Conservation (phyloP, 1,140 invertebrate species). For the Andricus grossulariae region DNA sequence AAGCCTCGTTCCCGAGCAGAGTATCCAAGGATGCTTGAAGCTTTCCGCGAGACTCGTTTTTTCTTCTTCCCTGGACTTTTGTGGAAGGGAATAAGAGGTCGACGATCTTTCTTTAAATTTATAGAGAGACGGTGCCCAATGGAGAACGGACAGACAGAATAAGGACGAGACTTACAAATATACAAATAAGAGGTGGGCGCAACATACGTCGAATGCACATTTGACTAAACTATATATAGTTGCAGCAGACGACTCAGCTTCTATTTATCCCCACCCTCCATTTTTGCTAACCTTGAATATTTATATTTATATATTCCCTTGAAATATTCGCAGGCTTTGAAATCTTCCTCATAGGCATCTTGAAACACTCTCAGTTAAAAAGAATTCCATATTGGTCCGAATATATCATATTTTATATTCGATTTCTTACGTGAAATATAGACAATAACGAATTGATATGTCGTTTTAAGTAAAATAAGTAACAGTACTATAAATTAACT, state of each 20-base stretch:
- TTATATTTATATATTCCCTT: not conserved
- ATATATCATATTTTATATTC: no score
- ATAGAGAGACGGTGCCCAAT: not conserved
- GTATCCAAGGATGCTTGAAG: not conserved
- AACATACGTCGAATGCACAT: not conserved
- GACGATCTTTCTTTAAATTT: constrained; percentile 24
- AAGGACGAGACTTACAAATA: not conserved
- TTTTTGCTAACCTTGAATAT: not conserved
- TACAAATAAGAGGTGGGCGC: not conserved
- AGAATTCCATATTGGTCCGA: no score
- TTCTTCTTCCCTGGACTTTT: not conserved
- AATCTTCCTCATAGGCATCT: no score
- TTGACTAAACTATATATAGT: not conserved
- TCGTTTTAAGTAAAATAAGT: no score
- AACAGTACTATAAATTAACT: no score
- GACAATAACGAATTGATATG: no score
- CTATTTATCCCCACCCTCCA: not conserved
- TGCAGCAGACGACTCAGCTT: not conserved
- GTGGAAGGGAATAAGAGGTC: not conserved
- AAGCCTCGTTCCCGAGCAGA: not conserved
- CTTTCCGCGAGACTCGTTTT: constrained; percentile 9
- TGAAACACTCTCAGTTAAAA: no score
- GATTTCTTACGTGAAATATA: no score
- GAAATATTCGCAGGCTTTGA: not conserved
- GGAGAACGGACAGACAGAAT: constrained; percentile 8